A percentile compares a stretch with the other conserved stretches of the same genome.
Evolutionary conservation across 2,888 invertebrate genomes (phyloP).

Genomic region (Sepiola atlantica): DNA sequence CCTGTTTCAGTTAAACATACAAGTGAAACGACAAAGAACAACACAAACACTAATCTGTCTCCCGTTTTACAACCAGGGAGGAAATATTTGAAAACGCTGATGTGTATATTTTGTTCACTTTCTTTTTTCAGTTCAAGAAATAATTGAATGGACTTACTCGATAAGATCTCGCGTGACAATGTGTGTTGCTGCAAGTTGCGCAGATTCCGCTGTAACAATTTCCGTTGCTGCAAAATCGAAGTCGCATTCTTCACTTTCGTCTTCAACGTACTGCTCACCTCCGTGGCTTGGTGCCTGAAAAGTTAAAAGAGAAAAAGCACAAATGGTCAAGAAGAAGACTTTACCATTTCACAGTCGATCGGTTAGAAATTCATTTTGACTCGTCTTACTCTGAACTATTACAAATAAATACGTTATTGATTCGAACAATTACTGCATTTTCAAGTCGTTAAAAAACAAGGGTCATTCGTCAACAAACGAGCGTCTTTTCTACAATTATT

Average conservation of each 20-base stretch:
- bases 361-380: too few species aligned
- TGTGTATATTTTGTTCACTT: not conserved
- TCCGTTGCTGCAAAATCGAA: constrained; percentile 78
- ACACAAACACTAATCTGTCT: not conserved
- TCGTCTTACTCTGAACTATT: too few species aligned
- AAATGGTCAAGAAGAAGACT: too few species aligned
- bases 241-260: constrained; percentile 74
- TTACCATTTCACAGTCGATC: too few species aligned
- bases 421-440: too few species aligned
- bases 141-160: constrained; percentile 67
- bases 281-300: constrained; percentile 62
- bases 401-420: too few species aligned
- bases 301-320: not conserved
- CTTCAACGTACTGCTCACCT: constrained; percentile 52
- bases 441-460: too few species aligned
- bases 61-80: not conserved
- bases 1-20: too few species aligned
- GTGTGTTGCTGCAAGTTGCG: constrained; percentile 78
- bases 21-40: too few species aligned
- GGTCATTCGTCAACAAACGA: too few species aligned
- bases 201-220: constrained; percentile 78
- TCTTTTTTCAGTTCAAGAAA: not conserved
- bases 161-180: constrained; percentile 75
- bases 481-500: too few species aligned
- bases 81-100: not conserved